phyloP scores from a whole-genome alignment of 2,888 invertebrate species.

The Acleris cristana region DNA sequence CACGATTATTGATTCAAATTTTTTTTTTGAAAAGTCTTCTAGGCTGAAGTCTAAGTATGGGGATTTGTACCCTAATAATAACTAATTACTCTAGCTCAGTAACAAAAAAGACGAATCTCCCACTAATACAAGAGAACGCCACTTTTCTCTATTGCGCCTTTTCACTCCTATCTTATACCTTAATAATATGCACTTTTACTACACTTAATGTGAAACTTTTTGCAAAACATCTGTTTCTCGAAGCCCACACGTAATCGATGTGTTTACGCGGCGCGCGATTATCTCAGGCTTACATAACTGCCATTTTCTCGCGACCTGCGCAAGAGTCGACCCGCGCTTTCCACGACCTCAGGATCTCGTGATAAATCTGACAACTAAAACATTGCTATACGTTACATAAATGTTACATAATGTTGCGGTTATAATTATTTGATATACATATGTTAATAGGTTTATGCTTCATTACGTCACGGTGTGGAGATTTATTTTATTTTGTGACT shows the following conservation, averaged over 20 bases:
- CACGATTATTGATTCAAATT: no score
- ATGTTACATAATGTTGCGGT: constrained; percentile 32
- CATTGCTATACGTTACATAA: constrained; percentile 35
- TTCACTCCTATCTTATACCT: no score
- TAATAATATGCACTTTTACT: background rate
- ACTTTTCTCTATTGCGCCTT: no score
- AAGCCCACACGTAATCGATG: constrained; percentile 39
- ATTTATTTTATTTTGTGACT: constrained; percentile 24
- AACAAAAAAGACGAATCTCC: no score
- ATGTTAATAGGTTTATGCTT: constrained; percentile 28
- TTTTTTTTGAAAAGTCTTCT: no score
- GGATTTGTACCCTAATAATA: background rate
- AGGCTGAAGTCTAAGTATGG: background rate
- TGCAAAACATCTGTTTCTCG: constrained; percentile 24
- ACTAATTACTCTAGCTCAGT: no score
- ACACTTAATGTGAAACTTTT: constrained; percentile 16
- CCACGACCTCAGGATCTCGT: constrained; percentile 57
- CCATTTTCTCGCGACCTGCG: constrained; percentile 51
- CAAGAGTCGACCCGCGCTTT: constrained; percentile 52
- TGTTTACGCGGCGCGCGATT: constrained; percentile 34
- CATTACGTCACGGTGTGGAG: constrained; percentile 24
- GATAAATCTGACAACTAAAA: constrained; percentile 43
- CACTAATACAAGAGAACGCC: no score
- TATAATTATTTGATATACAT: constrained; percentile 28
- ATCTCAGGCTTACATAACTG: constrained; percentile 47